Evolutionary conservation across 92 coral and sea anemone species (phyloP), one percentile per base, ranked within the genome.

Genomic region (Paragorgia papillata): DNA sequence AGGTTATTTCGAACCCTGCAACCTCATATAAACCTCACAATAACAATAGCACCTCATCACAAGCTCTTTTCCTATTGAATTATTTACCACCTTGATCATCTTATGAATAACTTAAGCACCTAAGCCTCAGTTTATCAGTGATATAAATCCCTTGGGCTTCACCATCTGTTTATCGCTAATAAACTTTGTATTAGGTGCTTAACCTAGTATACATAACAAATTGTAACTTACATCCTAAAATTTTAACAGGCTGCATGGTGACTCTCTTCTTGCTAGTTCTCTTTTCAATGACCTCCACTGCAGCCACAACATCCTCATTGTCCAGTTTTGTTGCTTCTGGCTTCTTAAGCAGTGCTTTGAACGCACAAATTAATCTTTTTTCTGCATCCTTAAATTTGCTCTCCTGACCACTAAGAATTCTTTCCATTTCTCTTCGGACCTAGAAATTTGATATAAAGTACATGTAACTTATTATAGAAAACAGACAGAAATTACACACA

Each of bases 161-260:
- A 51, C 58, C 26, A 60, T 10, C n/a, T n/a, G n/a, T 25, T 32
- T 17, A 26, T 25, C 35, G 8, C 67, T 8, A 10, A 26, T 19
- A 12, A 12, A 9, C 19, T 55, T 19, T 55, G 9, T 19, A 9
- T 9, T 19, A 55, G 26, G 9, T 12, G 61, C 29, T 19, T 27
- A 19, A 9, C 19, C 24, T n/a, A n/a, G n/a, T n/a, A n/a, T n/a
- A n/a, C n/a, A n/a, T n/a, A 21, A 55, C 10, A n/a, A 31, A 32
- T 13, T 35, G 44, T 9, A 48, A 77, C 82, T 77, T 57, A 77
- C 82, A 63, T 65, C 75, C 34, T 63, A 37, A 66, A 79, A 49
- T 63, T 79, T 79, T 13, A 63, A 43, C 9, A 77, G 21, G 28
- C 32, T n/a, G n/a, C n/a, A n/a, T 67, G n/a, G 75, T 67, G 22